phyloP scores from a whole-genome alignment of 2,113 vertebrate species.

The Toxostoma redivivum region DNA sequence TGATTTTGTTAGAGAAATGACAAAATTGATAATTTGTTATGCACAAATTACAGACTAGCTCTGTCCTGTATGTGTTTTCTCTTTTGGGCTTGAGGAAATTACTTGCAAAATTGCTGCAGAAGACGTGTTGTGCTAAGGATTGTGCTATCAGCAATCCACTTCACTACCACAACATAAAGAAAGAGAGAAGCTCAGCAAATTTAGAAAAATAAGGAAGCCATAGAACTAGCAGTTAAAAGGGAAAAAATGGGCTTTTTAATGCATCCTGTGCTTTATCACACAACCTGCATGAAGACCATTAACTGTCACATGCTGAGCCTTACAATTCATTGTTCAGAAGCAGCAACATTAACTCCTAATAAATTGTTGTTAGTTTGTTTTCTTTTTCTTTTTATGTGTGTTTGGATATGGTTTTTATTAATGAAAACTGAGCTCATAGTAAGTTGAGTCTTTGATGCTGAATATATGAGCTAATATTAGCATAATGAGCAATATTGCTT shows the following conservation, averaged over 20 bases:
- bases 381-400: neutral
- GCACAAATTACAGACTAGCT: constrained; percentile 28
- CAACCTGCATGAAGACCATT: neutral
- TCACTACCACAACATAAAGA: constrained; percentile 37
- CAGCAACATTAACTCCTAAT: neutral
- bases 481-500: neutral
- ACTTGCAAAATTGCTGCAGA: constrained; percentile 41
- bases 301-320: neutral
- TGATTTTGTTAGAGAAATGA: constrained; percentile 48
- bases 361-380: neutral
- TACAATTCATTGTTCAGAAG: neutral
- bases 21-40: constrained; percentile 50
- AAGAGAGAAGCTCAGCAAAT: constrained; percentile 43
- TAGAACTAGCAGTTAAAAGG: neutral
- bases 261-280: neutral
- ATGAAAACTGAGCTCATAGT: neutral
- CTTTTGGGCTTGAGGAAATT: constrained; percentile 54
- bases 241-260: neutral
- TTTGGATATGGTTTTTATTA: neutral
- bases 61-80: neutral
- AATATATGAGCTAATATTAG: neutral
- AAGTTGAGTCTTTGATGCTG: neutral
- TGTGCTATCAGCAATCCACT: constrained; percentile 35
- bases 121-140: neutral
- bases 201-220: neutral